Base-by-base conservation (phyloP, 1,140 invertebrate species). In the Conus betulinus region DNA sequence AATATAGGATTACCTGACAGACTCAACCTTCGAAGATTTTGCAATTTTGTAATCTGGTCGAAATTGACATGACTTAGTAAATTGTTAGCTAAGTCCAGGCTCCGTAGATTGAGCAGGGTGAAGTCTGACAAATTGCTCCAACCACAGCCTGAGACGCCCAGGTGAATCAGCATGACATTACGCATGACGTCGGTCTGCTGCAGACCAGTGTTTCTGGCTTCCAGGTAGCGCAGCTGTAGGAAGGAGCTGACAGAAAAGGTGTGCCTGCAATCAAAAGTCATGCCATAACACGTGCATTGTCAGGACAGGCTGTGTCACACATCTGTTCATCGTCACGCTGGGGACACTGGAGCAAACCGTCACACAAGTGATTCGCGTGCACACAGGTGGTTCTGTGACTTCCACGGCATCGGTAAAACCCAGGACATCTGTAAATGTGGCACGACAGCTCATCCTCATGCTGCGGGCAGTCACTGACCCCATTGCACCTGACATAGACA, bases 301-400 rank as follows among this genome's bases (percentile, higher is more conserved):
- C 67, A 53, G 85, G 85, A 87, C 85, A 87, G 39, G 25, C 39
- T 20, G 23, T 27, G 51, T 76, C 51, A 76, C 85, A 87, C 67
- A 76, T 13, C 23, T 51, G 71, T n/a, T 87, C 85, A 15, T 87
- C 85, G 51, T 87, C 85, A 67, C 25, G 27, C 15, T 74, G n/a
- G 0, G 85, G 85, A 84, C 88, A 89, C 51, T 89, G 88, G 13
- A 8, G 63, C 10, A 27, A 4, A n/a, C 78, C 85, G 60, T 89
- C 88, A 87, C 88, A 89, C 67, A 89, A 10, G 57, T 87, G 83
- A n/a, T 78, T 57, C 39, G 25, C 71, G 53, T 81, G 67, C 13
- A 89, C 51, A 83, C 88, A 89, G 25, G 57, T n/a, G 27, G 39
- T 13, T 63, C 60, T 63, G 60, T 2, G 11, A 17, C 74, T 13